Evolutionary conservation across 2,797 vertebrate species (phyloP), one percentile per base, ranked within the genome.

Genomic region (Poecilia wingei): DNA sequence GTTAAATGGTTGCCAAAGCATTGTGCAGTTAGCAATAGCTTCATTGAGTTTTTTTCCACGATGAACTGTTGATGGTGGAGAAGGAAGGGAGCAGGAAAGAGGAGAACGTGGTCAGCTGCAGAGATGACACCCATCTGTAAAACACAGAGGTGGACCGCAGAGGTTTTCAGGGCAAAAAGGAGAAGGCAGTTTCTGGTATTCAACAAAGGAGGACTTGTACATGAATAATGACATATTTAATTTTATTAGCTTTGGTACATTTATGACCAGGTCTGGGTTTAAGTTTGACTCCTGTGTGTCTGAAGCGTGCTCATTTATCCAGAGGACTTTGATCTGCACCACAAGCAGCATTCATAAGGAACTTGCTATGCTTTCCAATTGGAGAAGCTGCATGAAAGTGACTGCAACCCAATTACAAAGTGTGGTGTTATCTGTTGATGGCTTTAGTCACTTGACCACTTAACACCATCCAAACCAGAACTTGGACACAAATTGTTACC

Each of bases 81-180:
- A 76, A 82, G 82, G 83, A 87, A 87, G 64, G 12, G 18, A 22
- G 47, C 33, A 81, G 91, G 86, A 88, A 88, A 74, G 73, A n/a
- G 74, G 55, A 64, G 47, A 20, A 2, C 20, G 25, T 1, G 8
- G 25, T 18, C 18, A 31, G 16, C 61, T 61, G 22, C 41, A 71
- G 72, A 83, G 83, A 88, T 86, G 64, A 68, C 43, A 2, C 51
- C 59, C 18, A 0, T 25, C 45, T 84, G 61, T 77, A 55, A 86
- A 79, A 59, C 70, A 14, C 31, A 51, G 45, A 72, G 22, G 39
- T 61, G 31, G 25, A 79, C 3, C 74, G 8, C 1, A 25, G 20
- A 66, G 9, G 25, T 79, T 61, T 31, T 0, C 6, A 22, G n/a
- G 12, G 0, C 33, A 4, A 51, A 78, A 73, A 81, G 16, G 6